Base-by-base conservation (phyloP, 2,797 vertebrate genomes). In the Lacerta bilineata region DNA sequence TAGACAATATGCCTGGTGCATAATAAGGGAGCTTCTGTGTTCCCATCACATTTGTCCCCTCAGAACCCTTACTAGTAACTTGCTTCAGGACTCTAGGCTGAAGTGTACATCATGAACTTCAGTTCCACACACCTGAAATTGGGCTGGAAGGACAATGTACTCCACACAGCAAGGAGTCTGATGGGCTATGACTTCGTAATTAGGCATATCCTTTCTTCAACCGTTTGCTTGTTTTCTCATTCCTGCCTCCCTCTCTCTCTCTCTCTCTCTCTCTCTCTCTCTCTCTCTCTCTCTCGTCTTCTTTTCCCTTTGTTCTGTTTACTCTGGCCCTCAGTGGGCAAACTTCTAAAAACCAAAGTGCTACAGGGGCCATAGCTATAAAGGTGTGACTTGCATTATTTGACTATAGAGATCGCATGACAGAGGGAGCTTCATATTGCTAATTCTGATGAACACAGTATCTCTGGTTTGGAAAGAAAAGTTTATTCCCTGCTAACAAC, bases 401-500 rank as follows among this genome's bases (percentile, higher is more conserved):
- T 15, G n/a, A 29, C 76, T 46, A 13, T 43, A 78, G 25, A 43
- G 23, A 76, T 6, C 25, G 43, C 10, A 27, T 29, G 39, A 50
- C n/a, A n/a, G n/a, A n/a, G n/a, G n/a, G n/a, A n/a, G n/a, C n/a
- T n/a, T n/a, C n/a, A n/a, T 11, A 25, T 77, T 80, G 71, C 13
- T 93, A 61, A 72, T 36, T 8, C 27, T 82, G 64, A 89, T 88
- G 27, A 83, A 15, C 13, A 85, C 3, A 78, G 8, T 75, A 72
- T 86, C 50, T 81, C 8, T 72, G 71, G 8, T 0, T 88, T 88
- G 76, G 82, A 15, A 25, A 93, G 74, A 83, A 89, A 81, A 90
- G 90, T 2, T 83, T 61, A 84, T 23, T 64, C 2, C 39, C 66
- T 88, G 9, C 10, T 85, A 33, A 76, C 27, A 88, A 78, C 18